Evolutionary conservation across 2,113 vertebrate species (phyloP).

Genomic region (Catharus bicknelli): DNA sequence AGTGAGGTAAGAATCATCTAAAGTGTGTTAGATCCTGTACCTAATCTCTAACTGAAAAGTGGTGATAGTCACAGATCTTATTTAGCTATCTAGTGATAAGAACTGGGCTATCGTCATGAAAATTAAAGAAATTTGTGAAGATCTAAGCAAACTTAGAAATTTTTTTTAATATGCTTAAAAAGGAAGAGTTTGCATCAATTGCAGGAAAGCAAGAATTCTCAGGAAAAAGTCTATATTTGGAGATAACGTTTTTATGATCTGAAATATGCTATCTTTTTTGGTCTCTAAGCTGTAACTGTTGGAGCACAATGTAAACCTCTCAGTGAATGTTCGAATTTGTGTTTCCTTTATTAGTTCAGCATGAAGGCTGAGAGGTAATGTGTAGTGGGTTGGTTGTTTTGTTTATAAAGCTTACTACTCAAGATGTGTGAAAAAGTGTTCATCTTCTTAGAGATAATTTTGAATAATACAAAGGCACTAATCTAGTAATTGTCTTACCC

Average conservation of each 20-base stretch:
- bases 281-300: not conserved
- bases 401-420: not conserved
- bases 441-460: not conserved
- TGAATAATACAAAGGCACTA: not conserved
- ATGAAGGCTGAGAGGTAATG: not conserved
- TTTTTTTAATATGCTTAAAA: not conserved
- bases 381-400: not conserved
- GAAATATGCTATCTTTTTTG: not conserved
- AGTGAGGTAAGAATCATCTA: not conserved
- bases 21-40: not conserved
- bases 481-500: not conserved
- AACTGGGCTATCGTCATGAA: not conserved
- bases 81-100: not conserved
- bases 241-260: not conserved
- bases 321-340: not conserved
- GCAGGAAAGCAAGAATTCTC: not conserved
- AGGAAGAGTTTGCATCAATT: not conserved
- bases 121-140: not conserved
- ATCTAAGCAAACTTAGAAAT: not conserved
- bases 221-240: not conserved
- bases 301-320: not conserved
- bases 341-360: not conserved
- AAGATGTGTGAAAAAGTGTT: not conserved
- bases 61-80: not conserved
- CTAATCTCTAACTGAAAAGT: not conserved